Base-by-base conservation (phyloP, 2,888 invertebrate genomes). In the Tortrix viridana region DNA sequence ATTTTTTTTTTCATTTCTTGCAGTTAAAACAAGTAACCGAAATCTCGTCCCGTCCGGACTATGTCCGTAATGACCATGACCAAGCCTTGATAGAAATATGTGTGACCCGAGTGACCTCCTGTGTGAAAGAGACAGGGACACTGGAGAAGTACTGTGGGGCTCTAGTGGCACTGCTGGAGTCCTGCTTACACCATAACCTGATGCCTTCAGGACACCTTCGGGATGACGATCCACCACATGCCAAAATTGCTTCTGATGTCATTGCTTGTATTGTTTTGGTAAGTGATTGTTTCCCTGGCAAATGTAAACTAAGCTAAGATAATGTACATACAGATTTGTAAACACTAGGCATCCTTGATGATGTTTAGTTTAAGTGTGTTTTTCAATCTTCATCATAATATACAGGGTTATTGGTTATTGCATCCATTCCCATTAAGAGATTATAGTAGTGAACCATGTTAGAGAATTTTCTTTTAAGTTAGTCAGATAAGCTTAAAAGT, bases 61-160 rank as follows among this genome's bases (percentile, higher is more conserved):
- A 98, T 82, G 94, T 95, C 52, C 94, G 95, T 70, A 97, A 96
- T 86, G 96, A 96, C 80, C 97, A 98, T 88, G 97, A 98, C 84
- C 98, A 98, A 88, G 97, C 97, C 73, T 96, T 98, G 66, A 97
- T 98, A 71, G 98, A 98, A 89, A 98, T 98, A 79, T 98, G 98
- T 85, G 95, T 98, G 65, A 97, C 98, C 1, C 91, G 98, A 67
- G 96, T 98, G 46, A 97, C 97, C 47, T 96, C 97, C 70, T 97
- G 98, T 76, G 96, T 98, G 69, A 94, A 98, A 74, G 98, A 98
- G 87, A 98, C 97, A 0, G 95, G 85, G 44, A 97, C 96, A 38
- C 95, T 98, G 63, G 97, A 98, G 81, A 94, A 96, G 71, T 97
- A 98, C 86, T 96, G 96, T 54, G 94, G 95, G 55, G 95, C 97